Base-by-base conservation (phyloP, 2,113 vertebrate genomes). In the Gnathonemus echidnorhynchus region DNA sequence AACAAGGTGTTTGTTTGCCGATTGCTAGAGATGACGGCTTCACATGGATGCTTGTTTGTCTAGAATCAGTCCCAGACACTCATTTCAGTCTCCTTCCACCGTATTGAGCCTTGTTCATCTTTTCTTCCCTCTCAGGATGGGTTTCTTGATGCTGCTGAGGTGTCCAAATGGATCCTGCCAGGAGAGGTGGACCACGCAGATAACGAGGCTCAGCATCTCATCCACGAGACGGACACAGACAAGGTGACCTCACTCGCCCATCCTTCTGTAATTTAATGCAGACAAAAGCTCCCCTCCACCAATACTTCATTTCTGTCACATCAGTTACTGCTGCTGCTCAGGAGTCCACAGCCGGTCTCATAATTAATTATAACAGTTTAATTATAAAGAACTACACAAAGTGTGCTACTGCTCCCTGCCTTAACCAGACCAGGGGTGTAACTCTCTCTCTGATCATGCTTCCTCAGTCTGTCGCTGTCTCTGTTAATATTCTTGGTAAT, bases 191-290 rank as follows among this genome's bases (percentile, higher is more conserved):
- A 98, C 93, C 97, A 98, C 35, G 95, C 97, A 0, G 95, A 97
- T 85, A 96, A 97, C 27, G 98, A 98, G 88, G 97, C 98, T 91
- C 97, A 95, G 88, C 98, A 98, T 91, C 91, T 98, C 66, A 96
- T 98, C 88, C 95, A 96, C 0, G 97, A 97, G 93, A 98, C 97
- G 0, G 98, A 98, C 93, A 94, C 91, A 0, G 92, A 98, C 93
- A 96, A 97, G 95, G 97, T 98, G 93, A 15, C 80, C 21, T 39
- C 17, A 27, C 24, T 35, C 19, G 11, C 15, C 35, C 50, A 8
- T 70, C 35, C 7, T 5, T 48, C 70, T 24, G 19, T 80, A 42
- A 80, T 42, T 80, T 39, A 39, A 35, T 39, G 35, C 17, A 80
- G 35, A 42, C 74, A 42, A 19, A 42, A 80, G 62, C 62, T 70